These are phyloP conservation scores for Hemibagrus wyckioides DNA, from an alignment of 2,113 vertebrate genomes.

Conservation along the genomic window DNA sequence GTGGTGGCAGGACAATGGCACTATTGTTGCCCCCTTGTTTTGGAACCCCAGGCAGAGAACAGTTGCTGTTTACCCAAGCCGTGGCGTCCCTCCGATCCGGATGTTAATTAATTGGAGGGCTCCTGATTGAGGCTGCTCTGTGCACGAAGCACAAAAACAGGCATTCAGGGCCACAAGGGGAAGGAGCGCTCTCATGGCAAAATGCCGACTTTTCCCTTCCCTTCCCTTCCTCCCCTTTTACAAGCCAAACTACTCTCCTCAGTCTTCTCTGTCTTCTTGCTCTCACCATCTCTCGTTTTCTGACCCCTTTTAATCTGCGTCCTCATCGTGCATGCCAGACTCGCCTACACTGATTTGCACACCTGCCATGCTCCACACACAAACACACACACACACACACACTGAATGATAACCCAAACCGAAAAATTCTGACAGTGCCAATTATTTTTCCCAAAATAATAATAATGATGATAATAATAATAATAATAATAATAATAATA, in stretches of 20 bases:
- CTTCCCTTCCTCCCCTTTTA: slow-evolving; percentile 60
- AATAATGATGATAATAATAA: not conserved
- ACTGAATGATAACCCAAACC: slow-evolving; percentile 34
- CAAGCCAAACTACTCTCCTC: slow-evolving; percentile 45
- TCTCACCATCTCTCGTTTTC: slow-evolving; percentile 47
- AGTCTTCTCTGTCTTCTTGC: not conserved
- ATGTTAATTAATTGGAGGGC: slow-evolving; percentile 79
- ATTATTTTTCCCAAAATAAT: not conserved
- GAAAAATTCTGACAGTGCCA: not conserved
- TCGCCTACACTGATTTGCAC: slow-evolving; percentile 59
- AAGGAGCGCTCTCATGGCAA: slow-evolving; percentile 52
- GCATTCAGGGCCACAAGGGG: slow-evolving; percentile 68
- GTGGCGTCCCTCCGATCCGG: slow-evolving; percentile 71
- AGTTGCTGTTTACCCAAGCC: slow-evolving; percentile 87
- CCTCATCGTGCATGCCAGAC: slow-evolving; percentile 57
- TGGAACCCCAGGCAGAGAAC: slow-evolving; percentile 78
- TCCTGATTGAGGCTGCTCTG: slow-evolving; percentile 81
- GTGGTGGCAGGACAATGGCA: slow-evolving; percentile 82
- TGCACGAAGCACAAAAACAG: slow-evolving; percentile 71
- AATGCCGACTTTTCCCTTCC: slow-evolving; percentile 41
- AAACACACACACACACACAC: slow-evolving; percentile 25
- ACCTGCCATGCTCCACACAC: slow-evolving; percentile 24
- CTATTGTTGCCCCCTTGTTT: slow-evolving; percentile 81
- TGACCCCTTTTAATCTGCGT: slow-evolving; percentile 33
- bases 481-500: not conserved